Base-by-base conservation (phyloP, 1,140 invertebrate species). In the Apis florea region DNA sequence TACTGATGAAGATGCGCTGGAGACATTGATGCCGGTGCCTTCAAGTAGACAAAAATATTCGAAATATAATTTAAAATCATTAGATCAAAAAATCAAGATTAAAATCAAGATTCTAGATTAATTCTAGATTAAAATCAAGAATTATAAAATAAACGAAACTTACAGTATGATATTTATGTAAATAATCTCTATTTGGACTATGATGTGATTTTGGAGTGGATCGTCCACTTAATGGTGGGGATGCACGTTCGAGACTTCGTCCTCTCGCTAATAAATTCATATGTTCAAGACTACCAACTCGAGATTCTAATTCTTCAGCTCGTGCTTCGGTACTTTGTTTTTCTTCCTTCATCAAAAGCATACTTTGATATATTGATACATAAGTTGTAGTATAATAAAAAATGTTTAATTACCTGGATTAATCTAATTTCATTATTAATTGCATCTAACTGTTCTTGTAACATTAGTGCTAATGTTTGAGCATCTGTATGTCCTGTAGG, bases 361-460 rank as follows among this genome's bases (percentile, higher is more conserved):
- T 56, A 72, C 24, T 75, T 47, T 51, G 40, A 13, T 21, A 12
- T 58, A 68, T 61, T 54, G n/a, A 40, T 24, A 63, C 8, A 19
- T 12, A 56, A 11, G 73, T 54, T 1, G 40, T 40, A 49, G 19
- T n/a, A 47, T 24, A 64, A 64, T 17, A 47, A 21, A 73, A 21
- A 69, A 67, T 12, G 15, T 47, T 66, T 4, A 56, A n/a, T 81
- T 88, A 95, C 95, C 96, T 96, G 93, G 80, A 94, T 93, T 64
- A 93, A 84, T 78, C 92, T 92, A 86, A 99, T 99, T 95, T 99
- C 99, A 92, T 99, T 99, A 94, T 99, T 99, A 89, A 99, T 99
- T 85, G 99, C 99, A 94, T 99, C 99, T 67, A 99, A 94, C 93
- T 99, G 99, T 92, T 99, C 98, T 94, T 99, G 99, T 81, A 99